These are phyloP conservation scores for Cervus canadensis DNA, from an alignment of 2,113 vertebrate genomes.

Conservation along the genomic window DNA sequence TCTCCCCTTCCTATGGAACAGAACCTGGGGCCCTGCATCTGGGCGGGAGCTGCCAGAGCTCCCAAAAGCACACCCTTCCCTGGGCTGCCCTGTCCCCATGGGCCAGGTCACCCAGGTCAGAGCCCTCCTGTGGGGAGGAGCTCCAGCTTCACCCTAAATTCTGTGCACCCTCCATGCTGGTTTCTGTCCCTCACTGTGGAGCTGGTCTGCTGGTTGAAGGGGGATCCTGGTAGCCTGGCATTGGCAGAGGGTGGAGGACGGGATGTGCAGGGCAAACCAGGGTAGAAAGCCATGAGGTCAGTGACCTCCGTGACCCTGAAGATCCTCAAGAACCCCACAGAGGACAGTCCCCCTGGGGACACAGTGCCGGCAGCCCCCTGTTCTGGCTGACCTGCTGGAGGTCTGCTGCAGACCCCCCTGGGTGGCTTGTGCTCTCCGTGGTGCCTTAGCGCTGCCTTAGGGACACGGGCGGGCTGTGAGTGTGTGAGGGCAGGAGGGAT, in stretches of 20 bases:
- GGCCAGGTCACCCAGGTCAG: neutral
- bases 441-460: neutral
- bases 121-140: neutral
- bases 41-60: neutral
- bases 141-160: neutral
- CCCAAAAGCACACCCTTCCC: neutral
- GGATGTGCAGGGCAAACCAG: neutral
- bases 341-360: neutral
- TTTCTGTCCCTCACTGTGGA: neutral
- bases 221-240: neutral
- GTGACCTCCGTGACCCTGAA: accelerated
- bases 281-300: neutral
- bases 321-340: neutral
- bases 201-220: neutral
- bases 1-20: neutral
- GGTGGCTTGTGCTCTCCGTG: neutral
- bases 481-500: neutral
- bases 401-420: neutral
- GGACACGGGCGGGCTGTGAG: neutral
- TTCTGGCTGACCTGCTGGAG: neutral
- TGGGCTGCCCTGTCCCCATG: neutral
- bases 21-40: neutral
- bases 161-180: too few relatives aligned
- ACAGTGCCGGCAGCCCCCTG: neutral
- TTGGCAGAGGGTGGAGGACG: neutral